A percentile compares a stretch with the other conserved stretches of the same genome.
These are phyloP conservation scores for Tor tambroides DNA, from an alignment of 2,113 vertebrate species.

Conservation along the genomic window DNA sequence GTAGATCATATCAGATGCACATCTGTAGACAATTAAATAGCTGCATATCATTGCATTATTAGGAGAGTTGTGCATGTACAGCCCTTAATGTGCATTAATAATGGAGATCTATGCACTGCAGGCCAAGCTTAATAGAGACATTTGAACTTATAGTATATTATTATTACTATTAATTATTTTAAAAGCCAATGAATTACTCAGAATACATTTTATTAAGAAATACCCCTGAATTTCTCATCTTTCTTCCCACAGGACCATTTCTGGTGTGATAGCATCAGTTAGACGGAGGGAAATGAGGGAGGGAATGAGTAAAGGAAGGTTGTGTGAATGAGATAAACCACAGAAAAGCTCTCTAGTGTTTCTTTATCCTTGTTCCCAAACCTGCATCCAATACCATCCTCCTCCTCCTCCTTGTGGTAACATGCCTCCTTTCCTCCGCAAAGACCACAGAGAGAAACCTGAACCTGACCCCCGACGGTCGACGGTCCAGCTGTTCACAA, in stretches of 20 bases:
- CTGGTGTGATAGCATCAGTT: constrained; percentile 6
- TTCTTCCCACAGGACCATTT: constrained; percentile 48
- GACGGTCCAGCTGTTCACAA: constrained; percentile 52
- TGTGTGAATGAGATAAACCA: constrained; percentile 61
- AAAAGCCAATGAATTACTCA: constrained; percentile 73
- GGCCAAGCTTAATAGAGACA: not conserved
- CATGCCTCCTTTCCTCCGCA: constrained; percentile 63
- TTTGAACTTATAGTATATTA: constrained; percentile 57
- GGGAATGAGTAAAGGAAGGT: constrained; percentile 37
- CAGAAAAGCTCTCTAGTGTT: constrained; percentile 64
- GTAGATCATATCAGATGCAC: constrained; percentile 26
- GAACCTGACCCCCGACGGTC: constrained; percentile 71
- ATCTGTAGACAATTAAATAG: constrained; percentile 34
- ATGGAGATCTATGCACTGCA: not conserved
- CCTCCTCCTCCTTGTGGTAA: constrained; percentile 38
- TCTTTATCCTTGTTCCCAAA: constrained; percentile 68
- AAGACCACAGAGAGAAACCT: constrained; percentile 75
- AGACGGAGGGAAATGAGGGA: not conserved
- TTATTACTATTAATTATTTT: constrained; percentile 63
- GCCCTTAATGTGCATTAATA: not conserved
- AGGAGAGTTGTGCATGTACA: not conserved
- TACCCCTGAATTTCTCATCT: constrained; percentile 54
- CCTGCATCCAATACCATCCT: constrained; percentile 61
- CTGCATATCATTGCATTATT: constrained; percentile 12
- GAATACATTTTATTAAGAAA: constrained; percentile 59